These are phyloP conservation scores for Alloscopus bannaensis DNA, from an alignment of 2,888 invertebrate species.

Conservation along the genomic window DNA sequence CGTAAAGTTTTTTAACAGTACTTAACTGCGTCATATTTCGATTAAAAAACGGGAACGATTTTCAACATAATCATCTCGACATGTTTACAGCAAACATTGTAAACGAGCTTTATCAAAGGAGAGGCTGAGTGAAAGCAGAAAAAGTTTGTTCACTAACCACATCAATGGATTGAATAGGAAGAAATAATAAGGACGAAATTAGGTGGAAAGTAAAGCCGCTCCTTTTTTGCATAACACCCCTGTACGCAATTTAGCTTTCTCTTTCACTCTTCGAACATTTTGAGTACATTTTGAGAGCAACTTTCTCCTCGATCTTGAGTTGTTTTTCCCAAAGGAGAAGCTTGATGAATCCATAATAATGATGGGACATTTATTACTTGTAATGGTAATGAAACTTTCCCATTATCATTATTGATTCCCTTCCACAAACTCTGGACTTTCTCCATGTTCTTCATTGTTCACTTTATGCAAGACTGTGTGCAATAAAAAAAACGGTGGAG, in stretches of 20 bases:
- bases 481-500: constrained; percentile 11
- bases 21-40: neutral
- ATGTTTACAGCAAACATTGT: neutral
- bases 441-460: constrained; percentile 4
- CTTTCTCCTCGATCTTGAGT: constrained; percentile 35
- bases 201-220: constrained; percentile 36
- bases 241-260: constrained; percentile 2
- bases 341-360: constrained; percentile 71
- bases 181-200: constrained; percentile 33
- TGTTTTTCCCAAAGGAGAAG: constrained; percentile 66
- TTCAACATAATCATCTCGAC: neutral
- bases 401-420: constrained; percentile 73
- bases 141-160: constrained; percentile 29
- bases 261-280: neutral
- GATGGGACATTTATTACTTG: constrained; percentile 57
- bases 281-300: neutral
- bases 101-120: constrained; percentile 14
- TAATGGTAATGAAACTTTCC: constrained; percentile 72
- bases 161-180: constrained; percentile 22
- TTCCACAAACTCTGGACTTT: constrained; percentile 24
- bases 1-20: neutral
- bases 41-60: neutral
- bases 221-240: neutral
- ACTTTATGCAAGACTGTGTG: constrained; percentile 10
- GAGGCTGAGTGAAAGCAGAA: constrained; percentile 4